A percentile compares a stretch with the other conserved stretches of the same genome.
Conservation (phyloP, 92 coral and sea anemone species). For the Pocillopora grandis region DNA sequence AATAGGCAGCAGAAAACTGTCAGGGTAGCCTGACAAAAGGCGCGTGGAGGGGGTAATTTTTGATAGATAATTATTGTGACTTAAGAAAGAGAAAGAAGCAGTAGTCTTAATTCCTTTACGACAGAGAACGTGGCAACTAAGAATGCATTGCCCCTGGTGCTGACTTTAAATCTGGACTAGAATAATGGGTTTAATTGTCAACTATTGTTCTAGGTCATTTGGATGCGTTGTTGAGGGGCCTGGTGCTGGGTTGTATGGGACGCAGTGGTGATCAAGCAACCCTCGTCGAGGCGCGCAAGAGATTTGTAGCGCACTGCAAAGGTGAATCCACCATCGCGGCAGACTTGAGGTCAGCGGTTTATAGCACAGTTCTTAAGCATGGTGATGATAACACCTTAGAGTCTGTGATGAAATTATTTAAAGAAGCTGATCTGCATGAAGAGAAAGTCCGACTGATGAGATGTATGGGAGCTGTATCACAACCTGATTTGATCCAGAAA, state of each 20-base stretch:
- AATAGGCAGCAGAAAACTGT: too few species aligned
- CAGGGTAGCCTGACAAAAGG: too few species aligned
- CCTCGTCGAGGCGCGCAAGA: constrained; percentile 75
- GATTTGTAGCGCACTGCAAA: constrained; percentile 87
- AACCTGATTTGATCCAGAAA: constrained; percentile 82
- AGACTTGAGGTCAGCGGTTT: constrained; percentile 86
- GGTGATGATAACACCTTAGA: constrained; percentile 75
- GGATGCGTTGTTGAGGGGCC: constrained; percentile 87
- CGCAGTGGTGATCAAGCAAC: constrained; percentile 79
- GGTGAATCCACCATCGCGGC: constrained; percentile 74
- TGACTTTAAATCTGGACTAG: too few species aligned
- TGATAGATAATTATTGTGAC: too few species aligned
- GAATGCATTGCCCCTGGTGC: too few species aligned
- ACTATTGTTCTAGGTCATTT: constrained; percentile 70
- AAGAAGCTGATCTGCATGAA: constrained; percentile 89
- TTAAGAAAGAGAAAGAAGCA: too few species aligned
- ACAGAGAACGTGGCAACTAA: too few species aligned
- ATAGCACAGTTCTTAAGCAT: constrained; percentile 80
- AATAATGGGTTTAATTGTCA: too few species aligned
- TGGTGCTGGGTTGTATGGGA: constrained; percentile 88
- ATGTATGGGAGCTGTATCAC: constrained; percentile 88
- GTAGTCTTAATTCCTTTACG: too few species aligned
- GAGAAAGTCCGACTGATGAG: constrained; percentile 88
- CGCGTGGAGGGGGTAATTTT: too few species aligned
- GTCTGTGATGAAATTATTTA: constrained; percentile 74